Percentiles rank a stretch among this genome's conserved stretches.
phyloP scores from a whole-genome alignment of 2,888 invertebrate species.

The Lasius fuliginosus region DNA sequence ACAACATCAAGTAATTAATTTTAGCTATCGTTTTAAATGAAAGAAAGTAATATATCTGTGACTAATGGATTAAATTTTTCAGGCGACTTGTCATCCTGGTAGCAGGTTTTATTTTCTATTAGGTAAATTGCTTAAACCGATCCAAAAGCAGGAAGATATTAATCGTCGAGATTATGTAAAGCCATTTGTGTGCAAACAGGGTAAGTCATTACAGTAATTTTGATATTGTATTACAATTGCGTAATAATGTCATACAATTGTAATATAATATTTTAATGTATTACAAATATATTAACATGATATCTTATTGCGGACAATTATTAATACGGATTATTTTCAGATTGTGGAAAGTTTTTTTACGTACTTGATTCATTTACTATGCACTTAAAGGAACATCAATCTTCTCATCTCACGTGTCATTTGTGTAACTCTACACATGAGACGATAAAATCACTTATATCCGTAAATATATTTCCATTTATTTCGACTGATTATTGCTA shows the following conservation, averaged over 20 bases:
- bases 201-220: slow-evolving; percentile 65
- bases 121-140: slow-evolving; percentile 60
- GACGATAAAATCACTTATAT: slow-evolving; percentile 77
- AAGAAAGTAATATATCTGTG: not conserved
- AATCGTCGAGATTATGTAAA: slow-evolving; percentile 78
- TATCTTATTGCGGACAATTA: not conserved
- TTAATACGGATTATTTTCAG: slow-evolving; percentile 62
- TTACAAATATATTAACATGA: not conserved
- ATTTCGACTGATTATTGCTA: not conserved
- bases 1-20: slow-evolving; percentile 87
- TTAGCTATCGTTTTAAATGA: not conserved
- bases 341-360: slow-evolving; percentile 83
- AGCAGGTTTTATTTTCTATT: slow-evolving; percentile 64
- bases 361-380: slow-evolving; percentile 82
- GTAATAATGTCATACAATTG: not conserved
- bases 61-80: slow-evolving; percentile 16
- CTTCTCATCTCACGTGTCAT: slow-evolving; percentile 82
- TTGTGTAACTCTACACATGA: slow-evolving; percentile 85
- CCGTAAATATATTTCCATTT: slow-evolving; percentile 66
- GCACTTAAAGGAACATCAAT: slow-evolving; percentile 82
- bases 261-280: not conserved
- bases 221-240: not conserved
- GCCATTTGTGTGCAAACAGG: slow-evolving; percentile 83
- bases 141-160: slow-evolving; percentile 74
- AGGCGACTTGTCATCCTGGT: slow-evolving; percentile 73